Evolutionary conservation across 2,113 vertebrate genomes (phyloP).

Genomic region (Mormyrus iriodes): DNA sequence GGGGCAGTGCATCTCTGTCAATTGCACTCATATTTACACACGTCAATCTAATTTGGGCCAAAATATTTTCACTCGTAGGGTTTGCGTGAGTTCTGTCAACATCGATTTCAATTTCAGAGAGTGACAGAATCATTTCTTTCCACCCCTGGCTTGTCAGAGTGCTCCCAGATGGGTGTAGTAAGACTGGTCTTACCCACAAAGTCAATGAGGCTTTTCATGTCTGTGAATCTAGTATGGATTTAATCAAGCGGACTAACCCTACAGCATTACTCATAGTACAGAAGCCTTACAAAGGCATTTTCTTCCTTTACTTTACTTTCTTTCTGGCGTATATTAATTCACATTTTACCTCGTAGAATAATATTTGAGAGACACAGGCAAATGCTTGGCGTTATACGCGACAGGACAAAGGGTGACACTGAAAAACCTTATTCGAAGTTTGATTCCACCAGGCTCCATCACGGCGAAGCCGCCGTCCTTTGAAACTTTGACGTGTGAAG

Average conservation of each 20-base stretch:
- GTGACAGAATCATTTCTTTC: conserved; percentile 15
- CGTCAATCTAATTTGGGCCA: conserved; percentile 10
- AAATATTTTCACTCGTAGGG: conserved; percentile 8
- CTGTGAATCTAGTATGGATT: not conserved
- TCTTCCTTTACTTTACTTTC: not conserved
- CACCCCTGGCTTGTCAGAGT: conserved; percentile 8
- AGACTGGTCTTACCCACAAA: conserved; percentile 18
- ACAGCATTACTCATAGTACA: not conserved
- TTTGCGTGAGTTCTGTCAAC: conserved; percentile 24
- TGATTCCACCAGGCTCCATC: not conserved
- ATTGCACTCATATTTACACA: conserved; percentile 4
- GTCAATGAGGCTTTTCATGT: conserved; percentile 4
- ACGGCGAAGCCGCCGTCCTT: not conserved
- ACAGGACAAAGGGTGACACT: not conserved
- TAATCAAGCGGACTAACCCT: conserved; percentile 6
- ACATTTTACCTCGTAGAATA: conserved; percentile 21
- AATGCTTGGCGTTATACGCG: not conserved
- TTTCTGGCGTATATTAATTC: conserved; percentile 6
- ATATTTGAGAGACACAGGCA: not conserved
- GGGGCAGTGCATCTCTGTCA: not conserved
- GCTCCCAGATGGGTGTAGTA: conserved; percentile 9
- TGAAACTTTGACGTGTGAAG: conserved; percentile 10
- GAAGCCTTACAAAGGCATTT: not conserved
- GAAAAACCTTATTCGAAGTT: conserved; percentile 23
- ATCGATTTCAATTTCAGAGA: conserved; percentile 23